These are phyloP conservation scores for Branchipolynoe longqiensis DNA, from an alignment of 2,888 invertebrate genomes.

Conservation along the genomic window DNA sequence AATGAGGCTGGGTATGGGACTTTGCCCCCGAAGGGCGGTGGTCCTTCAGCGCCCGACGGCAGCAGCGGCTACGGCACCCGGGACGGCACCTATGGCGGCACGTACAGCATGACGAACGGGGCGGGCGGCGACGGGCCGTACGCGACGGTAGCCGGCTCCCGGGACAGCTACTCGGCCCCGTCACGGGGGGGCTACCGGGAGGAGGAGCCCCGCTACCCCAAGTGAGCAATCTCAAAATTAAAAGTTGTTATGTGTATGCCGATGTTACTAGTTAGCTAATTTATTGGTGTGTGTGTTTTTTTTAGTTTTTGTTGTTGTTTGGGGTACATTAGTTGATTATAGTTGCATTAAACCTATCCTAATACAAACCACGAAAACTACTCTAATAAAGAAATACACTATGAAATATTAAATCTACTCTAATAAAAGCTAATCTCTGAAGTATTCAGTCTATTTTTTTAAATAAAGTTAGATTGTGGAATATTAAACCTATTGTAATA, in stretches of 20 bases:
- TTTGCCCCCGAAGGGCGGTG: not conserved
- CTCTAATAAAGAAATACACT: too few species aligned
- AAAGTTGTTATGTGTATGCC: not conserved
- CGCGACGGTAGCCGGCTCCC: slow-evolving; percentile 11
- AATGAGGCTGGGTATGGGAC: slow-evolving; percentile 10
- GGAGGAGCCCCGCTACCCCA: slow-evolving; percentile 44
- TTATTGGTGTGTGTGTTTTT: too few species aligned
- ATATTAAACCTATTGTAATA: too few species aligned
- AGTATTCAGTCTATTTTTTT: too few species aligned
- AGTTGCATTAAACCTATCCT: too few species aligned
- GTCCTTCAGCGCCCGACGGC: not conserved
- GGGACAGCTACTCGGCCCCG: slow-evolving; percentile 30
- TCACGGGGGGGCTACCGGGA: slow-evolving; percentile 40
- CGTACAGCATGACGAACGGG: slow-evolving; percentile 28
- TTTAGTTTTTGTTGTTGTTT: too few species aligned
- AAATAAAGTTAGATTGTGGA: too few species aligned
- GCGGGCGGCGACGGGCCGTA: not conserved
- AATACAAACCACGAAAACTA: too few species aligned
- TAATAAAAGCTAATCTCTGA: too few species aligned
- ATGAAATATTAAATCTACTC: too few species aligned
- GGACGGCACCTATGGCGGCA: not conserved
- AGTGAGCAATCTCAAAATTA: slow-evolving; percentile 27
- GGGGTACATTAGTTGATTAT: too few species aligned
- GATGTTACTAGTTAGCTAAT: not conserved
- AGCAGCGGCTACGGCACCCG: not conserved